Evolutionary conservation across 2,888 invertebrate genomes (phyloP).

Genomic region (Sinopyrophorus schimmeli): DNA sequence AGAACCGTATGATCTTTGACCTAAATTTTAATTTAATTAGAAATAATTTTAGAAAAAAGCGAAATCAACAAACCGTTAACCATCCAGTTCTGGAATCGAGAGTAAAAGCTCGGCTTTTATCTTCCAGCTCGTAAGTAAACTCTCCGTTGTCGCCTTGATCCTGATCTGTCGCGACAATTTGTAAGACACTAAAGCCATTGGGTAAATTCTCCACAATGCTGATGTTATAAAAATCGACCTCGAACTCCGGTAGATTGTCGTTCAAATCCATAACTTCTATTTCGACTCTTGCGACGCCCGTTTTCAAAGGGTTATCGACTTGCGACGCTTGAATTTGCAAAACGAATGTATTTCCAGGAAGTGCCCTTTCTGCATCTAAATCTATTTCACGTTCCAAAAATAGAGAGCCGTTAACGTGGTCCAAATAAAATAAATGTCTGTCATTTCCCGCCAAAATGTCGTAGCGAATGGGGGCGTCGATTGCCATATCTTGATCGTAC

Average conservation of each 20-base stretch:
- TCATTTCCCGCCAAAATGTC: conserved; percentile 83
- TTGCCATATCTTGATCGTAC: conserved; percentile 76
- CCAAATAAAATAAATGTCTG: conserved; percentile 72
- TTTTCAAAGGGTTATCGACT: conserved; percentile 75
- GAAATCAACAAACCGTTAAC: conserved; percentile 70
- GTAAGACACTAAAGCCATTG: conserved; percentile 73
- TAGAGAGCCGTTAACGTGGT: conserved; percentile 73
- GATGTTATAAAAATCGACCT: conserved; percentile 87
- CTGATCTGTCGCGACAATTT: conserved; percentile 74
- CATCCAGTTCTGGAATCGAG: conserved; percentile 81
- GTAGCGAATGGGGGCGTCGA: conserved; percentile 74
- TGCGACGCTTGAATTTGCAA: conserved; percentile 79
- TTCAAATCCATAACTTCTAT: conserved; percentile 77
- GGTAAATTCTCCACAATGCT: conserved; percentile 91
- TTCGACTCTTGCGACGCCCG: conserved; percentile 73
- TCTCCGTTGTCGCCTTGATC: conserved; percentile 87
- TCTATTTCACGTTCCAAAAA: conserved; percentile 82
- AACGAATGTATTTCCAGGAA: conserved; percentile 78
- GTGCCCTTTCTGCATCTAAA: conserved; percentile 69
- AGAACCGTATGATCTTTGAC: conserved; percentile 66
- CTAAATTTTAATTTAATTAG: conserved; percentile 36
- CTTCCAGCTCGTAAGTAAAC: conserved; percentile 77
- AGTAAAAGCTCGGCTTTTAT: conserved; percentile 75
- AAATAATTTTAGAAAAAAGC: neutral
- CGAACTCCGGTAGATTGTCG: conserved; percentile 85